phyloP scores from a whole-genome alignment of 1,140 invertebrate species.

The Probaryconus sp. region DNA sequence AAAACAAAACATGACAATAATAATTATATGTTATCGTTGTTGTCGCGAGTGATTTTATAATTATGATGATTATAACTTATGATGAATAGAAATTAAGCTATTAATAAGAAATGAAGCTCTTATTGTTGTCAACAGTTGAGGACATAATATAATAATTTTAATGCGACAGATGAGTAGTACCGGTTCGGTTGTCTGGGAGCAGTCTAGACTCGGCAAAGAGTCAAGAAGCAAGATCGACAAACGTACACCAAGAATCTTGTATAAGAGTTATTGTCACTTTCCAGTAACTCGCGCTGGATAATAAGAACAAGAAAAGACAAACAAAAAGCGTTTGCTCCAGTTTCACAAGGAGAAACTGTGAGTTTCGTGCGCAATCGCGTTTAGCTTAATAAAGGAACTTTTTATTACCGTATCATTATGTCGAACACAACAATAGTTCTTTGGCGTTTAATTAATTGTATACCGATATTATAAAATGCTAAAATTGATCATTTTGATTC shows the following conservation, averaged over 20 bases:
- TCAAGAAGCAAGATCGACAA: conserved; percentile 7
- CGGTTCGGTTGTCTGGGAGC: conserved; percentile 27
- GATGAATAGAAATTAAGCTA: too few relatives aligned
- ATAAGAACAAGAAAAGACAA: conserved; percentile 33
- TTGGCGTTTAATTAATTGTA: too few relatives aligned
- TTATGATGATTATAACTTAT: too few relatives aligned
- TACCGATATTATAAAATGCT: too few relatives aligned
- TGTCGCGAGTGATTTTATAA: too few relatives aligned
- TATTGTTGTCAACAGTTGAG: too few relatives aligned
- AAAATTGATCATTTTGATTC: too few relatives aligned
- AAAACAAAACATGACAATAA: too few relatives aligned
- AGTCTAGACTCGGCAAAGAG: conserved; percentile 26
- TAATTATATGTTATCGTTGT: too few relatives aligned
- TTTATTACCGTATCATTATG: conserved; percentile 10
- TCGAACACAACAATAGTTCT: background rate
- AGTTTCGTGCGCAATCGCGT: conserved; percentile 25
- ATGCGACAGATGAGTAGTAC: background rate
- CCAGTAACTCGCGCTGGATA: conserved; percentile 16
- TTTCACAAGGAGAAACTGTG: conserved; percentile 54
- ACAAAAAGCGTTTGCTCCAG: conserved; percentile 43
- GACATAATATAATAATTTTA: background rate
- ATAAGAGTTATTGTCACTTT: conserved; percentile 47
- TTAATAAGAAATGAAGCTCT: too few relatives aligned
- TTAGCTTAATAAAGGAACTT: conserved; percentile 25
- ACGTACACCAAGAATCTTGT: conserved; percentile 16